These are phyloP conservation scores for Rhincodon typus DNA, from an alignment of 2,797 vertebrate genomes.

Conservation along the genomic window DNA sequence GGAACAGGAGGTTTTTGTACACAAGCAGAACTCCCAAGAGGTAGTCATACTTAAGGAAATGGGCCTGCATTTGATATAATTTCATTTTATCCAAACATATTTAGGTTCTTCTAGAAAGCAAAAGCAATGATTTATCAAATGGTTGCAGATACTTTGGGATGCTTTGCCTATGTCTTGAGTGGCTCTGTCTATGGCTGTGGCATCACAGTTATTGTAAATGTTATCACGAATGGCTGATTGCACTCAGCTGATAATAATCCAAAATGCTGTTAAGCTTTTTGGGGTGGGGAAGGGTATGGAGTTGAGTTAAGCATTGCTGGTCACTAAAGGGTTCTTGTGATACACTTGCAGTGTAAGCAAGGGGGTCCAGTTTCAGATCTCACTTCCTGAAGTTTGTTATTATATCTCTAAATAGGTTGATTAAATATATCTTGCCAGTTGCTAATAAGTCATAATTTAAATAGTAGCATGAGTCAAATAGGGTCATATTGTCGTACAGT, in stretches of 20 bases:
- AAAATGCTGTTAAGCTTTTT: neutral
- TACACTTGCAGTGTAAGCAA: too few species aligned
- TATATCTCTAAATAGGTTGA: too few species aligned
- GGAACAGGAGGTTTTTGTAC: neutral
- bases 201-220: neutral
- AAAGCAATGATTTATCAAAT: too few species aligned
- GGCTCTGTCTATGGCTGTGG: neutral
- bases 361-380: too few species aligned
- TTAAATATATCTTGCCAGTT: neutral
- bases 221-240: neutral
- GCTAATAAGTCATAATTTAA: neutral
- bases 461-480: neutral
- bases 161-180: too few species aligned
- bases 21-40: neutral
- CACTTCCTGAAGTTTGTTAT: too few species aligned
- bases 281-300: neutral
- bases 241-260: neutral
- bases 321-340: neutral
- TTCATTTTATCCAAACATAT: neutral
- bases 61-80: neutral
- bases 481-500: too few species aligned
- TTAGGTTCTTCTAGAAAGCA: neutral
- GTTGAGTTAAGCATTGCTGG: neutral
- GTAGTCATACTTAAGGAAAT: neutral
- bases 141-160: too few species aligned